Evolutionary conservation across 2,888 invertebrate species (phyloP).

Genomic region (Cephus rjabovi): DNA sequence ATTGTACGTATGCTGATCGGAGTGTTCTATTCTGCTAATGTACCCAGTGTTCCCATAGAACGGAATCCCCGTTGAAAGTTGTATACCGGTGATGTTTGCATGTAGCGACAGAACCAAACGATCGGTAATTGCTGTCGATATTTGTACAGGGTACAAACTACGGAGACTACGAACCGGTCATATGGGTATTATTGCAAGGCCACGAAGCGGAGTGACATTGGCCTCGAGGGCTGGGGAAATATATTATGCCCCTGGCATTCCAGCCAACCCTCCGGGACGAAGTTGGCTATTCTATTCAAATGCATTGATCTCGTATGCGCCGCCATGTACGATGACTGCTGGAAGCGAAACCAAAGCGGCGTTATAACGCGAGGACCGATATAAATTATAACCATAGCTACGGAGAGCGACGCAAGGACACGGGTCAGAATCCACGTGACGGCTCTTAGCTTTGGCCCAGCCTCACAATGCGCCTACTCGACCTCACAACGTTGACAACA

Average conservation of each 20-base stretch:
- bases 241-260: background rate
- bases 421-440: background rate
- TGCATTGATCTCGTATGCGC: constrained; percentile 11
- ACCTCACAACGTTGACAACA: background rate
- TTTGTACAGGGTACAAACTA: background rate
- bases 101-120: background rate
- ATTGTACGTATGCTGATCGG: background rate
- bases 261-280: constrained; percentile 21
- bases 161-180: background rate
- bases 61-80: background rate
- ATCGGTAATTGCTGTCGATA: background rate
- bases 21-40: background rate
- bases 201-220: background rate
- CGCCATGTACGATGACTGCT: constrained; percentile 6
- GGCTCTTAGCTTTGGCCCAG: background rate
- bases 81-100: background rate
- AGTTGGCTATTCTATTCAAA: constrained; percentile 32
- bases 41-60: background rate
- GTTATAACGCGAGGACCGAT: background rate
- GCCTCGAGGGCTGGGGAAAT: background rate
- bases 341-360: constrained; percentile 19
- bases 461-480: background rate
- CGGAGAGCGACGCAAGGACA: background rate
- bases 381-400: background rate
- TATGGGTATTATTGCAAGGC: background rate